phyloP scores from a whole-genome alignment of 1,140 invertebrate genomes.

The Lepidurus couesii region DNA sequence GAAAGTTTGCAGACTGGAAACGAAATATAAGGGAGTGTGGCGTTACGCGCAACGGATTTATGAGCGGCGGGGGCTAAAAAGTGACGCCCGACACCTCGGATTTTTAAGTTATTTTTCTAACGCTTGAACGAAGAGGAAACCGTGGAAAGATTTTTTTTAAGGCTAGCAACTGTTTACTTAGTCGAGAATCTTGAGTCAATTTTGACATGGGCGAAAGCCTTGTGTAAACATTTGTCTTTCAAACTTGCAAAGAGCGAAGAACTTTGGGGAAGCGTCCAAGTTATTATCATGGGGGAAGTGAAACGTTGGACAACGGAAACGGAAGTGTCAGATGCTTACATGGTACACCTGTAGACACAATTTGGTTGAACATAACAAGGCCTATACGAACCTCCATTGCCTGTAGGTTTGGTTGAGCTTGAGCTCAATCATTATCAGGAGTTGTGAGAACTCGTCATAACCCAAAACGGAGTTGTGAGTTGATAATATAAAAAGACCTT shows the following conservation, averaged over 20 bases:
- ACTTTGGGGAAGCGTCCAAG: not conserved
- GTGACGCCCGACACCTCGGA: not conserved
- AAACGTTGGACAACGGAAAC: not conserved
- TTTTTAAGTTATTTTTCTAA: not conserved
- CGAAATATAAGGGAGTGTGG: conserved; percentile 4
- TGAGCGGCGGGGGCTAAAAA: not conserved
- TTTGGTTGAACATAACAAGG: not conserved
- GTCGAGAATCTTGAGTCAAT: not conserved
- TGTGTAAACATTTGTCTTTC: not conserved
- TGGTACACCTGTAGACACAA: not conserved
- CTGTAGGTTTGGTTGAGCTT: not conserved
- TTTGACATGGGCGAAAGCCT: conserved; percentile 13
- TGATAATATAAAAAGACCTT: not conserved
- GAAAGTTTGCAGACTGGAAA: not conserved
- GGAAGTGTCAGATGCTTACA: not conserved
- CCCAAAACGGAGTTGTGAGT: not conserved
- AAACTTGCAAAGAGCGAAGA: not conserved
- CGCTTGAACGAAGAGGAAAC: not conserved
- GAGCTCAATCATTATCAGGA: not conserved
- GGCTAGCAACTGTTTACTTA: not conserved
- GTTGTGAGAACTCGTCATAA: not conserved
- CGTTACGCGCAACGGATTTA: not conserved
- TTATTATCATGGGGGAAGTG: not conserved
- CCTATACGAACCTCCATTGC: not conserved
- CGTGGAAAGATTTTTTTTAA: not conserved